Evolutionary conservation across 2,113 vertebrate species (phyloP), one percentile per base, ranked within the genome.

Genomic region (Nanorana parkeri): DNA sequence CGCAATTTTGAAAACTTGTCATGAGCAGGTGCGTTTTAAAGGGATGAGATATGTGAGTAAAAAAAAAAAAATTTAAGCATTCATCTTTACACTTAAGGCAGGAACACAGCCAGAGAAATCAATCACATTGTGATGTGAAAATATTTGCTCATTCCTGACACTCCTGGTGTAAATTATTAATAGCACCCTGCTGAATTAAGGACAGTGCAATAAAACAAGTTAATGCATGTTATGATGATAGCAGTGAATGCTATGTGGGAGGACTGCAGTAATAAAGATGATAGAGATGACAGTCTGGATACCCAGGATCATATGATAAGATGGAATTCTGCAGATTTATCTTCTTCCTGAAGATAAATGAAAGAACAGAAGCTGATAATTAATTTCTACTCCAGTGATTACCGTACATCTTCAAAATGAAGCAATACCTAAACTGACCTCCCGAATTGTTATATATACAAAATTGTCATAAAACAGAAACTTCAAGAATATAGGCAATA

Each of bases 141-240:
- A 83, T 83, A 83, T 83, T 76, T 76, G 71, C 73, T 83, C 61
- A 28, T 75, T 55, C 71, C 72, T 83, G 80, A 76, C 80, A 81
- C 69, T 67, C 28, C 61, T 65, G 80, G 69, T 75, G 69, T 81
- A 81, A 66, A 81, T 76, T 83, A 83, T 83, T 76, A 83, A 83
- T 83, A 83, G 71, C 80, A 64, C 80, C 72, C 80, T 76, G 80
- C 80, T 68, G 80, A 75, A 83, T 83, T 83, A 83, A 83, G 72
- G 80, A 83, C 80, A 83, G 68, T 76, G 80, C 80, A 76, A 83
- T 83, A 83, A 83, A 83, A 83, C 80, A 76, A 68, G 61, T 83
- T 83, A 83, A 83, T 83, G 80, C 41, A 76, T 76, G 80, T 76
- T 83, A 76, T 83, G 63, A 83, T 83, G 80, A 83, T 76, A 58